These are phyloP conservation scores for Pandemis corylana DNA, from an alignment of 2,888 invertebrate species.

Conservation along the genomic window DNA sequence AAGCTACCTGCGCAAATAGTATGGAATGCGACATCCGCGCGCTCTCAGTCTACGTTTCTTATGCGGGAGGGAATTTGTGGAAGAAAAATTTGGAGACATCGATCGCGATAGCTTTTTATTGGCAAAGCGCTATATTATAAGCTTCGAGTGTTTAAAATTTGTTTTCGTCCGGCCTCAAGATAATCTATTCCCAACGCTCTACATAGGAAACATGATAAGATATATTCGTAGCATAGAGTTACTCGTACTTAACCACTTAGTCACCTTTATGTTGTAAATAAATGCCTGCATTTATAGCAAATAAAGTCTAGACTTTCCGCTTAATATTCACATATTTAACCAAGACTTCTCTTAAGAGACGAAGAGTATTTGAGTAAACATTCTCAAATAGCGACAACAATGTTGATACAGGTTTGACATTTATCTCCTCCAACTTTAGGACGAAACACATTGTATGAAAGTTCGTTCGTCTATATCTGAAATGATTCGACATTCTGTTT, in stretches of 20 bases:
- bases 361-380: not conserved
- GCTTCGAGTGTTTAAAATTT: constrained; percentile 12
- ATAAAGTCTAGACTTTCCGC: too few species aligned
- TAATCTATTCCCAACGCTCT: constrained; percentile 5
- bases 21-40: constrained; percentile 55
- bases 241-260: too few species aligned
- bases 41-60: constrained; percentile 64
- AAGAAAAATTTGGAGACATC: constrained; percentile 58
- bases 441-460: not conserved
- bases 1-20: constrained; percentile 49
- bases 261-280: too few species aligned
- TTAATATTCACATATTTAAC: not conserved
- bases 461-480: not conserved
- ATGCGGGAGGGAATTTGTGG: constrained; percentile 61
- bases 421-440: not conserved
- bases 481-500: not conserved
- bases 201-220: constrained; percentile 9
- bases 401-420: not conserved
- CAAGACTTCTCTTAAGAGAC: not conserved
- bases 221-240: not conserved
- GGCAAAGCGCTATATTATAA: constrained; percentile 33
- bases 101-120: constrained; percentile 50
- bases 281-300: too few species aligned
- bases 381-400: not conserved
- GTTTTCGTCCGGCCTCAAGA: not conserved